phyloP scores from a whole-genome alignment of 2,113 vertebrate species.

The Elgaria multicarinata region DNA sequence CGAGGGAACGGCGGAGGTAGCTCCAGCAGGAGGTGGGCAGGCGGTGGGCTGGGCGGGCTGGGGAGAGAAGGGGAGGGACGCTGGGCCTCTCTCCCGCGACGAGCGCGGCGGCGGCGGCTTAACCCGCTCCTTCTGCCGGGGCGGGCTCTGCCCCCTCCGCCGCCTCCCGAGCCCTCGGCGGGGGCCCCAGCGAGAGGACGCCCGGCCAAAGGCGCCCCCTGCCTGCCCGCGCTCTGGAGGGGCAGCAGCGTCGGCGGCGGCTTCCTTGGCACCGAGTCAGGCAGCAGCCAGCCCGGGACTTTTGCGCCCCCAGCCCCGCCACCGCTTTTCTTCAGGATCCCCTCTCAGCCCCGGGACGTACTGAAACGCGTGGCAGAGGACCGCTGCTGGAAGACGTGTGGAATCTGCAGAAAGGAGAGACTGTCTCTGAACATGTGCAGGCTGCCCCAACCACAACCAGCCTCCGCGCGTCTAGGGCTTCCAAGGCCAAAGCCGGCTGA shows the following conservation, averaged over 20 bases:
- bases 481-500: not conserved
- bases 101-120: not conserved
- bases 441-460: too few species aligned
- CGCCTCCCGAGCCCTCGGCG: slow-evolving; percentile 56
- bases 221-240: slow-evolving; percentile 44
- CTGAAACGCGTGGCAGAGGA: too few species aligned
- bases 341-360: not conserved
- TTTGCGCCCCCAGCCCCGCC: not conserved
- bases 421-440: too few species aligned
- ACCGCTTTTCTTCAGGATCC: not conserved
- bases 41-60: slow-evolving; percentile 51
- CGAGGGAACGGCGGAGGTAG: slow-evolving; percentile 52
- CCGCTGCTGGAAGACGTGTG: too few species aligned
- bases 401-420: too few species aligned
- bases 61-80: slow-evolving; percentile 65
- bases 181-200: slow-evolving; percentile 49
- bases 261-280: not conserved
- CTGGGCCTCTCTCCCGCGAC: slow-evolving; percentile 63
- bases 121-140: too few species aligned
- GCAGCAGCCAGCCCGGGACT: not conserved
- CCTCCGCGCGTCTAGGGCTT: not conserved
- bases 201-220: not conserved
- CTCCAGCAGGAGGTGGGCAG: slow-evolving; percentile 48
- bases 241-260: not conserved
- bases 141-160: not conserved